A percentile compares a stretch with the other conserved stretches of the same genome.
These are phyloP conservation scores for Gadus chalcogrammus DNA, from an alignment of 2,113 vertebrate species.

Conservation along the genomic window DNA sequence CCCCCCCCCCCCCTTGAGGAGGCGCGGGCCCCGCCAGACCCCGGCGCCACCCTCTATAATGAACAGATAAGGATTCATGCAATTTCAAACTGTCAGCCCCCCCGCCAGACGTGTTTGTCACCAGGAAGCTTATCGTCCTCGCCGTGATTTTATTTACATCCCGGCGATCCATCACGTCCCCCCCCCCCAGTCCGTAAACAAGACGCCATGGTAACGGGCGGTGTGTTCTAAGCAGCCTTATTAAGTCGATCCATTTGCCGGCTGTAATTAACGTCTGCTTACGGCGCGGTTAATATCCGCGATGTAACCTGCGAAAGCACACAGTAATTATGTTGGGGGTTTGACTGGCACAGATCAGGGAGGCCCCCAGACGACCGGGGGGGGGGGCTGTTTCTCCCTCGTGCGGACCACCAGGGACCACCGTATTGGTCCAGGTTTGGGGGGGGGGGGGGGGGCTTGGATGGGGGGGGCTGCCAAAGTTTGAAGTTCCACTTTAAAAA, in stretches of 20 bases:
- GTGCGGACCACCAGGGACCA: slow-evolving; percentile 18
- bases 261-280: slow-evolving; percentile 59
- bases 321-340: slow-evolving; percentile 35
- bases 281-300: slow-evolving; percentile 46
- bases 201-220: slow-evolving; percentile 33
- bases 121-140: slow-evolving; percentile 43
- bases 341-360: slow-evolving; percentile 59
- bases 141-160: slow-evolving; percentile 55
- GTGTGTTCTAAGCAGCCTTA: slow-evolving; percentile 32
- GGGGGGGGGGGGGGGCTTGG: background rate
- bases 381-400: slow-evolving; percentile 25
- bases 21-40: slow-evolving; percentile 24
- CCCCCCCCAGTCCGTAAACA: slow-evolving; percentile 26
- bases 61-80: slow-evolving; percentile 61
- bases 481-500: too few relatives aligned
- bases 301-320: slow-evolving; percentile 41
- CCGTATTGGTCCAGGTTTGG: slow-evolving; percentile 45
- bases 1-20: slow-evolving; percentile 24
- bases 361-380: slow-evolving; percentile 39
- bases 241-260: slow-evolving; percentile 38
- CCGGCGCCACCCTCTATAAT: slow-evolving; percentile 50
- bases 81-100: slow-evolving; percentile 55
- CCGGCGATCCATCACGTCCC: slow-evolving; percentile 31
- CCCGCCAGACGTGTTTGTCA: slow-evolving; percentile 46
- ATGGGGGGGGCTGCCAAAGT: background rate